Conservation (phyloP, 1,140 invertebrate species). For the Lepidotrigona ventralis region DNA sequence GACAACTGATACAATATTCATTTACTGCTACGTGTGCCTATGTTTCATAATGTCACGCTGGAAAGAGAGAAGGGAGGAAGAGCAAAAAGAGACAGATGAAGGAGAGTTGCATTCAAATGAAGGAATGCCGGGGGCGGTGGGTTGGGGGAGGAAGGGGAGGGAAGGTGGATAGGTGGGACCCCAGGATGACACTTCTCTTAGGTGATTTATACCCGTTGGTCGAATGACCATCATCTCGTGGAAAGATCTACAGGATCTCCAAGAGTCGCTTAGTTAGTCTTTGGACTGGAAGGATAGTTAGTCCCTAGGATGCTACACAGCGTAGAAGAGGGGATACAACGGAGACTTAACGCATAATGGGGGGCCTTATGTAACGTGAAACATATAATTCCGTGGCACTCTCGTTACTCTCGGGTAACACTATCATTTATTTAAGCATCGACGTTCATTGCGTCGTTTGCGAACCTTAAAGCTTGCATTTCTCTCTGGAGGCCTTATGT, state of each 20-base stretch:
- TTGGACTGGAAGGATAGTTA: constrained; percentile 59
- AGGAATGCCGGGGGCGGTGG: constrained; percentile 70
- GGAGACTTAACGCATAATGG: constrained; percentile 54
- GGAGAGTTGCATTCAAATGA: constrained; percentile 71
- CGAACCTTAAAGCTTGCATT: too few relatives aligned
- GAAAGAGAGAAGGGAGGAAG: constrained; percentile 38
- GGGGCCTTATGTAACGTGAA: constrained; percentile 62
- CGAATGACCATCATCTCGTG: constrained; percentile 73
- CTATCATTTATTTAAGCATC: constrained; percentile 59
- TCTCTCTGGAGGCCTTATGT: constrained; percentile 60
- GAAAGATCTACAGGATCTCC: constrained; percentile 72
- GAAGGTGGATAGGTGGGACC: constrained; percentile 59
- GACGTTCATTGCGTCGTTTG: constrained; percentile 50
- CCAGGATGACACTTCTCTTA: constrained; percentile 72
- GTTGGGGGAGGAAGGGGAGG: constrained; percentile 49
- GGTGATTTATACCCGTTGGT: constrained; percentile 72
- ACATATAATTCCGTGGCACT: constrained; percentile 60
- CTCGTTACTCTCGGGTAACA: constrained; percentile 53
- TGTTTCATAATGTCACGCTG: constrained; percentile 62
- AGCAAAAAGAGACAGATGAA: constrained; percentile 59
- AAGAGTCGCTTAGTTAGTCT: constrained; percentile 65
- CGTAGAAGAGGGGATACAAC: constrained; percentile 12
- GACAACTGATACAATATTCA: constrained; percentile 68
- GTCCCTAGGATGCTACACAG: constrained; percentile 46
- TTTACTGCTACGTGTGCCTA: constrained; percentile 65